Percentiles rank a stretch among this genome's conserved stretches.
These are phyloP conservation scores for Furnarius figulus DNA, from an alignment of 2,113 vertebrate species.

Conservation along the genomic window DNA sequence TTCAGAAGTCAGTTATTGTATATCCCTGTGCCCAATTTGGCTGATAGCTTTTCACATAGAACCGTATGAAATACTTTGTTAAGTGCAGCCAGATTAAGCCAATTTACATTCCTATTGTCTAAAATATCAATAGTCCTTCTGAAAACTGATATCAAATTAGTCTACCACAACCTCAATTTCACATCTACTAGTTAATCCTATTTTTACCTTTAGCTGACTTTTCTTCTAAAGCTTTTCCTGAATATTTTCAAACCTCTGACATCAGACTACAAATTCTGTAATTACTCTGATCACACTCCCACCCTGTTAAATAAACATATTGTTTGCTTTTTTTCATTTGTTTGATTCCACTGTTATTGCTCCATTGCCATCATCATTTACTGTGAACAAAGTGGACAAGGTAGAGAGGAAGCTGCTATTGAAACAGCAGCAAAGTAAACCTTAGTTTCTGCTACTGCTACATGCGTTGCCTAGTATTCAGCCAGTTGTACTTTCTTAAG, in stretches of 20 bases:
- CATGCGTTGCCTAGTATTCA: neutral
- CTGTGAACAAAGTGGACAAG: neutral
- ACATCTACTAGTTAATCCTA: neutral
- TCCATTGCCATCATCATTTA: neutral
- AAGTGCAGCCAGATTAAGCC: neutral
- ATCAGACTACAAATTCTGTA: neutral
- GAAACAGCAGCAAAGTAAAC: neutral
- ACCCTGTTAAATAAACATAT: neutral
- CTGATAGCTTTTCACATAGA: neutral
- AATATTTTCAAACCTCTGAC: neutral
- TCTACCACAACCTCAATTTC: neutral
- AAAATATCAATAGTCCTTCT: neutral
- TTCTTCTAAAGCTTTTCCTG: neutral
- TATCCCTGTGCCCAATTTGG: neutral
- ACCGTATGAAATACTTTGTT: neutral
- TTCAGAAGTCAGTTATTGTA: neutral
- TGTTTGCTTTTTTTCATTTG: neutral
- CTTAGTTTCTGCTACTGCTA: neutral
- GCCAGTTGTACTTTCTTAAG: neutral
- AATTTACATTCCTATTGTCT: neutral
- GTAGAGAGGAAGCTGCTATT: neutral
- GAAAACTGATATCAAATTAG: neutral
- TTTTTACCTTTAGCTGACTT: neutral
- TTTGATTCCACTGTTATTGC: neutral
- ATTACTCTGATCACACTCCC: neutral